Evolutionary conservation across 2,888 invertebrate genomes (phyloP).

Genomic region (Polydrusus tereticollis): DNA sequence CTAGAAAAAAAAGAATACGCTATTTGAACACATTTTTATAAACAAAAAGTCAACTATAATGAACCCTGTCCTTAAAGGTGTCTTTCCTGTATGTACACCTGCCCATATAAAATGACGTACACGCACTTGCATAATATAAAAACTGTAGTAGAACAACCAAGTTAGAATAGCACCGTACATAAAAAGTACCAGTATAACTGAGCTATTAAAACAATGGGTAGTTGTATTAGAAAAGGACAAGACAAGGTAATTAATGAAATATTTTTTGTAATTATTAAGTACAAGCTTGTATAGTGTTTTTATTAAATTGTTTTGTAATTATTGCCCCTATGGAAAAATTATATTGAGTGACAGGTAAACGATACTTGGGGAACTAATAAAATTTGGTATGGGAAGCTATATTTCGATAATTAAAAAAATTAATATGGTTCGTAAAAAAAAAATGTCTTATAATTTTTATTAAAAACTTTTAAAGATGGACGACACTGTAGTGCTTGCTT

Average conservation of each 20-base stretch:
- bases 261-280: background rate
- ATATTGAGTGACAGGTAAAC: background rate
- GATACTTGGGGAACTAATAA: too few relatives aligned
- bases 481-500: too few relatives aligned
- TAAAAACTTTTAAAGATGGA: too few relatives aligned
- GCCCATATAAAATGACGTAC: background rate
- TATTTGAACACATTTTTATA: background rate
- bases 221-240: background rate
- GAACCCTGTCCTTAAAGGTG: background rate
- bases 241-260: background rate
- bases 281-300: background rate
- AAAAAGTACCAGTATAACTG: conserved; percentile 12
- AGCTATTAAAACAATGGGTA: background rate
- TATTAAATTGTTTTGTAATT: background rate
- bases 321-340: background rate
- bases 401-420: too few relatives aligned
- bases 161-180: background rate
- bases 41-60: background rate
- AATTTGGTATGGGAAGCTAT: too few relatives aligned
- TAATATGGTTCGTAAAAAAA: too few relatives aligned
- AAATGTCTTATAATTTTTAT: too few relatives aligned
- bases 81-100: conserved; percentile 1
- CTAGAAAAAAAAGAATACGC: too few relatives aligned
- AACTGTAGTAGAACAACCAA: background rate
- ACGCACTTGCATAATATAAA: background rate